Base-by-base conservation (phyloP, 2,113 vertebrate species). In the Platichthys stellatus region DNA sequence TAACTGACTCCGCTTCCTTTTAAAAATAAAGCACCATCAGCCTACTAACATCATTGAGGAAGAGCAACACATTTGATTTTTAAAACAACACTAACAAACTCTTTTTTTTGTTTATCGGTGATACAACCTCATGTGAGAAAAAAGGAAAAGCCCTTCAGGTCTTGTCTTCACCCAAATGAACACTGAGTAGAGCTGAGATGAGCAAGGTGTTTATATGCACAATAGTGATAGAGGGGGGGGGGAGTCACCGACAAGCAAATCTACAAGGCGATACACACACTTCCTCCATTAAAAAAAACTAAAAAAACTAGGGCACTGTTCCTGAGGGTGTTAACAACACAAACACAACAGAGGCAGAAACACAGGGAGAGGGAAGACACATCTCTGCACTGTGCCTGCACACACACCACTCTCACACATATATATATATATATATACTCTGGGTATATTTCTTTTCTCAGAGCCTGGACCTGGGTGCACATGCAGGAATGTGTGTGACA, bases 271-370 rank as follows among this genome's bases (percentile, higher is more conserved):
- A 28, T 40, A 76, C 79, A 72, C 38, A 45, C 62, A 68, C 64
- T 67, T 74, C 67, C 58, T 72, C n/a, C 76, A 69, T 73, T 38
- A 38, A 38, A 43, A 43, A 43, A 43, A 43, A 40, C n/a, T n/a
- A n/a, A n/a, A n/a, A 74, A 66, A 82, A 74, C 61, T 88, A 62
- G 83, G 79, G 69, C 74, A 79, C 56, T 68, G 75, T 76, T 84
- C 82, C 72, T 82, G 72, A 82, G 84, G 76, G 78, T 69, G 82
- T 80, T 81, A 84, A 83, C 78, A 89, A 78, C 64, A 77, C 64
- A 80, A 79, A 79, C 71, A 71, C 47, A 63, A 38, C 61, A 63
- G 60, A 80, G 45, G 54, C 45, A 74, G 21, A 76, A n/a, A 59
- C 45, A 49, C 47, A 60, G 47, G 45, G 18, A n/a, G 10, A 13